A percentile compares a stretch with the other conserved stretches of the same genome.
Conservation (phyloP, 1,140 invertebrate genomes). For the Brachionus rubens region DNA sequence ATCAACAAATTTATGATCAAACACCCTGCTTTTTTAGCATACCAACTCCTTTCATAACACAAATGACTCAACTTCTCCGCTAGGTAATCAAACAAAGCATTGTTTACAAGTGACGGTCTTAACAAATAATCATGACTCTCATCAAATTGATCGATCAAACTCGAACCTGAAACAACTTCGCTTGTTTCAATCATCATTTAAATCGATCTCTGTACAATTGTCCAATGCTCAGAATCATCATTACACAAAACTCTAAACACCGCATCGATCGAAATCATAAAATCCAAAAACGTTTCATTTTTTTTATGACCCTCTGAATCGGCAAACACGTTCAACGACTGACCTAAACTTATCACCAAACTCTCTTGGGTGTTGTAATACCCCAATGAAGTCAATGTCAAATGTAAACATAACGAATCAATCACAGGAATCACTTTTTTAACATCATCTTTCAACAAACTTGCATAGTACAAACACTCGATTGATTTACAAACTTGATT, state of each 20-base stretch:
- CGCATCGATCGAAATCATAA: constrained; percentile 85
- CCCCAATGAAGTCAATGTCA: not conserved
- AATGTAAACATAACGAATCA: constrained; percentile 12
- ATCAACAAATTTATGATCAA: constrained; percentile 47
- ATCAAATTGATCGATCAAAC: not conserved
- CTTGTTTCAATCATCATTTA: constrained; percentile 34
- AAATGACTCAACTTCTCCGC: constrained; percentile 87
- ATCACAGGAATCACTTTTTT: not conserved
- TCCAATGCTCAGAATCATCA: constrained; percentile 83
- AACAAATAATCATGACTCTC: constrained; percentile 28
- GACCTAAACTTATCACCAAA: too few species aligned
- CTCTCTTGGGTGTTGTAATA: constrained; percentile 9
- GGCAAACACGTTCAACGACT: too few species aligned
- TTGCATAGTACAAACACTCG: constrained; percentile 24
- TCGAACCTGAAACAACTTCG: not conserved
- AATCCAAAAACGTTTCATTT: constrained; percentile 72
- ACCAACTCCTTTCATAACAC: constrained; percentile 96
- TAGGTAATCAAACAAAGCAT: constrained; percentile 90
- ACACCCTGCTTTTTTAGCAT: constrained; percentile 85
- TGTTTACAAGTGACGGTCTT: constrained; percentile 67
- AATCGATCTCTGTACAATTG: constrained; percentile 72
- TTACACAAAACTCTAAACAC: constrained; percentile 88
- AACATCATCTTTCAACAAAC: not conserved
- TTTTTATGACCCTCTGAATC: too few species aligned
- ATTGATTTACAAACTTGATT: not conserved